Percentiles rank a stretch among this genome's conserved stretches.
These are phyloP conservation scores for Karalla daura DNA, from an alignment of 2,797 vertebrate genomes.

Conservation along the genomic window DNA sequence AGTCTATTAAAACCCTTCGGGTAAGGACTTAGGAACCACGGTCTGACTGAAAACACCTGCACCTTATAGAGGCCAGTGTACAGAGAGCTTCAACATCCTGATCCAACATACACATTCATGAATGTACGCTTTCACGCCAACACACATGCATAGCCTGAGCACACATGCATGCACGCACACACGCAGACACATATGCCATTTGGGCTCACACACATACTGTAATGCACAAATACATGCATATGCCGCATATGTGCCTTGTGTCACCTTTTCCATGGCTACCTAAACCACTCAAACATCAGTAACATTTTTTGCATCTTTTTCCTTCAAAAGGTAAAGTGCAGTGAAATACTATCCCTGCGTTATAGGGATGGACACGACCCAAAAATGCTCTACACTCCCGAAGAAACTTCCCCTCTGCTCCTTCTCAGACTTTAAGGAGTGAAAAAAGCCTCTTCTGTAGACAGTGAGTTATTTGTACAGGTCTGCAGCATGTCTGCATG, in stretches of 20 bases:
- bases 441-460: constrained; percentile 54
- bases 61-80: constrained; percentile 62
- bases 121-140: constrained; percentile 73
- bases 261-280: constrained; percentile 68
- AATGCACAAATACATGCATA: constrained; percentile 39
- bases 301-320: constrained; percentile 62
- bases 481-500: constrained; percentile 70
- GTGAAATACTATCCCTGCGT: constrained; percentile 72
- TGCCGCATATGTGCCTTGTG: constrained; percentile 42
- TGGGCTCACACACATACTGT: constrained; percentile 33
- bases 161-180: constrained; percentile 23
- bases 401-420: constrained; percentile 70
- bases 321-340: constrained; percentile 68
- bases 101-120: constrained; percentile 76
- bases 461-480: constrained; percentile 79
- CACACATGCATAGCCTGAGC: constrained; percentile 50
- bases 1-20: constrained; percentile 71
- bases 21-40: constrained; percentile 72
- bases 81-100: constrained; percentile 65
- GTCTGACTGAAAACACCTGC: constrained; percentile 83
- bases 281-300: constrained; percentile 53
- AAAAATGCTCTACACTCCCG: constrained; percentile 76
- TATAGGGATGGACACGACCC: constrained; percentile 76
- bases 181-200: constrained; percentile 49
- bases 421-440: constrained; percentile 65